These are phyloP conservation scores for Catalaphyllia jardinei DNA, from an alignment of 64 coral and sea anemone species.

Conservation along the genomic window DNA sequence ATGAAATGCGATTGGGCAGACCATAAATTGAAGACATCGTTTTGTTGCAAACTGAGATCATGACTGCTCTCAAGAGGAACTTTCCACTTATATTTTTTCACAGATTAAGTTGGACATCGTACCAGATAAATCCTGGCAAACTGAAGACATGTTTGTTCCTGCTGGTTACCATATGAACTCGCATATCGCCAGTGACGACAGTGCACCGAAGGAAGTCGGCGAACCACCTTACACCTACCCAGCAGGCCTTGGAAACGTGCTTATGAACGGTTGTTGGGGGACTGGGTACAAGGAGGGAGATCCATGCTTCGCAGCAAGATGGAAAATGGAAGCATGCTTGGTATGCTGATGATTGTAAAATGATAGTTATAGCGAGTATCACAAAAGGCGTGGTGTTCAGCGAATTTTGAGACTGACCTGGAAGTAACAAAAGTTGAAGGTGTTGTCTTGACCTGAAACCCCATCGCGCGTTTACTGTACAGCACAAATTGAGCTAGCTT, in stretches of 20 bases:
- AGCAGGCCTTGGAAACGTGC: constrained; percentile 21
- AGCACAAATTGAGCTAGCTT: too few relatives aligned
- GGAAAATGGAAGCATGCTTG: constrained; percentile 2
- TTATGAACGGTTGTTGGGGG: constrained; percentile 63
- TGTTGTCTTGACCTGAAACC: too few relatives aligned
- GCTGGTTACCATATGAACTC: constrained; percentile 8
- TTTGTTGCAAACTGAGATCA: background rate
- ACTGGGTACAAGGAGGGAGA: constrained; percentile 45
- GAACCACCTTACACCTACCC: constrained; percentile 9
- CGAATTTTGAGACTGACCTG: too few relatives aligned
- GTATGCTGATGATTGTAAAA: background rate
- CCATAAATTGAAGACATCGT: background rate
- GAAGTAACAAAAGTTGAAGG: too few relatives aligned
- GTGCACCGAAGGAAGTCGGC: background rate
- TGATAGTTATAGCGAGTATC: too few relatives aligned
- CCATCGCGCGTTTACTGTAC: too few relatives aligned
- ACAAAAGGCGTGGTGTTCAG: too few relatives aligned
- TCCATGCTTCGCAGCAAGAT: constrained; percentile 22
- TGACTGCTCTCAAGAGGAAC: background rate
- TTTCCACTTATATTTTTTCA: background rate
- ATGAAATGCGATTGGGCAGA: too few relatives aligned
- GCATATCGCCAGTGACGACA: background rate
- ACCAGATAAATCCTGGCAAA: background rate
- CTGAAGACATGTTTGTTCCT: background rate
- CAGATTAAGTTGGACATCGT: constrained; percentile 22